Evolutionary conservation across 2,113 vertebrate genomes (phyloP), one percentile per base, ranked within the genome.

Genomic region (Platichthys flesus): DNA sequence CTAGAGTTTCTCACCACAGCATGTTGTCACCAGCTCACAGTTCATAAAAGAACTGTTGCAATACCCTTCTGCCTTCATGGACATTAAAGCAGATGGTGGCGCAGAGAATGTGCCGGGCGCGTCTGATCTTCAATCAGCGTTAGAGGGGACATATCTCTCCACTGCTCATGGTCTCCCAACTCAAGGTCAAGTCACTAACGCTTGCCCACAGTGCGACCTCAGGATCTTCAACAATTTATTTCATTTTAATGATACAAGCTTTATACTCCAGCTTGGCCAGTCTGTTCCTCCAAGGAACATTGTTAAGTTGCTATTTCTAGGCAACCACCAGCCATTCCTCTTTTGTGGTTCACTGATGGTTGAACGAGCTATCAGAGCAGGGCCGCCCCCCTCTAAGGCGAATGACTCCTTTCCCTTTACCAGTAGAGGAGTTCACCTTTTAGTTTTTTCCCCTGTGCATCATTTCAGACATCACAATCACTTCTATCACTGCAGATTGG

Each of bases 21-120:
- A 76, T 49, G 7, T 31, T 78, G 9, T 18, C 0, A 7, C 52
- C 20, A 28, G 45, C 55, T 70, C 45, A 79, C 37, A 31, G 31
- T 23, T 37, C 9, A 56, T 13, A 56, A 6, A 12, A 12, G 57
- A 57, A 4, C 26, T 10, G 20, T 8, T 20, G 58, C 18, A 10
- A 9, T 60, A 8, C 16, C 28, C 57, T 58, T n/a, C 56, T n/a
- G 9, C 18, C 31, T 14, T 62, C 35, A 62, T 40, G 31, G 18
- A 40, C 35, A 18, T 9, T 40, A 10, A 62, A 37, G 31, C 31
- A 31, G 52, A 55, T 9, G n/a, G 21, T 26, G 51, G 9, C n/a
- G 2, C 23, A 23, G 14, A 55, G 54, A 4, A 23, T 57, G 4
- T 26, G 21, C 31, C 31, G 31, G 6, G 6, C 31, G 31, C 6